These are phyloP conservation scores for Orientallactaga bullata DNA, from an alignment of 2,113 vertebrate genomes.

Conservation along the genomic window DNA sequence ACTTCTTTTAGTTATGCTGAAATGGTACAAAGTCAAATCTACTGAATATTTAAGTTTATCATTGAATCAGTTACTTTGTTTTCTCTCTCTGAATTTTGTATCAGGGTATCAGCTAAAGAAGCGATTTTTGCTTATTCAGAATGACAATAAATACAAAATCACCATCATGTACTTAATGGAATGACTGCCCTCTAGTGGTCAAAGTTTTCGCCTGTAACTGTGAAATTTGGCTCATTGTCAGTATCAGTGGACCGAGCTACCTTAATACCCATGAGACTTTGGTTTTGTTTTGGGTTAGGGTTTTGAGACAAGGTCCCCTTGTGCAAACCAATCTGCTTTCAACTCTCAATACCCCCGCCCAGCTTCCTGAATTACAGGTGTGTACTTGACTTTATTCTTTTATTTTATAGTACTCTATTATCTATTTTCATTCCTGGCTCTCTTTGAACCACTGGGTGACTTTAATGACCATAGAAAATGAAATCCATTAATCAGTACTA, in stretches of 20 bases:
- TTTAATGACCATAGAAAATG: neutral
- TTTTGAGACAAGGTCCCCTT: neutral
- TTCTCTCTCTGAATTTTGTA: neutral
- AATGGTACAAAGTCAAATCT: neutral
- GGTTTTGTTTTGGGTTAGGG: no score
- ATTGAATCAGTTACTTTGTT: neutral
- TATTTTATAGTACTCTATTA: neutral
- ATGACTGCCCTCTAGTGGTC: neutral
- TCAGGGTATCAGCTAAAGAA: neutral
- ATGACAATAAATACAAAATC: neutral
- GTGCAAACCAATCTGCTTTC: no score
- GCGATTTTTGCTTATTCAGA: neutral
- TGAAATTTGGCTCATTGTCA: no score
- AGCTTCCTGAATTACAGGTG: neutral
- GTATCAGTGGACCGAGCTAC: no score
- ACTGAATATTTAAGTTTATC: constrained; percentile 8
- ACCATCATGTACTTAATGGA: neutral
- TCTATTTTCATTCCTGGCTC: constrained; percentile 16
- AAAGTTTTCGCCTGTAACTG: no score
- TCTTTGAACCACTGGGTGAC: neutral
- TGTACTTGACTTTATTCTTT: neutral
- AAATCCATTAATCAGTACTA: neutral
- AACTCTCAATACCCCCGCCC: neutral
- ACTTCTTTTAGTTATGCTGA: neutral
- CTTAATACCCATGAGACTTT: no score